Evolutionary conservation across 2,797 vertebrate genomes (phyloP), one percentile per base, ranked within the genome.

Genomic region (Falco berigora): DNA sequence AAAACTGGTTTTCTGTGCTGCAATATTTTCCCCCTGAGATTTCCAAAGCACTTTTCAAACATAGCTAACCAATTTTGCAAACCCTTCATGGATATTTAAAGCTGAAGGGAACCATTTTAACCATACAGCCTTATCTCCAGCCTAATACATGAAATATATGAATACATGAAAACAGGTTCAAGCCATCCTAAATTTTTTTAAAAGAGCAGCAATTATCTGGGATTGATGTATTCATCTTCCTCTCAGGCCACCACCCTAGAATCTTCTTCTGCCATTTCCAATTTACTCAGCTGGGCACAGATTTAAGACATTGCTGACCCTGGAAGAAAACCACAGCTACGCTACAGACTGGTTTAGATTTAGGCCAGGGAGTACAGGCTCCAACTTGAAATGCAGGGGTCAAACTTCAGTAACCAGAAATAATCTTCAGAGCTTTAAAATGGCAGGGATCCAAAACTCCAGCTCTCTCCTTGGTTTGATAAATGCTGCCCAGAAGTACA

Each of bases 281-380:
- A 94, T 96, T 96, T 96, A 92, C 81, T 77, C 77, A 85, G 80
- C 71, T 87, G 74, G 74, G 63, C 63, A 88, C 38, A 63, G 91
- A 96, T 96, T 95, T 94, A 96, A 96, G 86, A 91, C 96, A 93
- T 91, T 92, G 67, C 92, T 95, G 95, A 96, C 94, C 96, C 75
- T 91, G 77, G 71, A 75, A 92, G 72, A 67, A 96, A 97, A 96
- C 72, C 92, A 91, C 92, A 97, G 78, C 74, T 73, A 63, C 1
- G 0, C 42, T 80, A 73, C 61, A 77, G 91, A 77, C 89, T 96
- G 95, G 91, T 95, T 96, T 97, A 89, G 86, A 93, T 96, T 95
- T 96, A 96, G 92, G 67, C 42, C 74, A 85, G 40, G 68, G 84
- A 93, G 63, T 93, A 66, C 66, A 71, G 84, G 49, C 81, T 88